These are phyloP conservation scores for Xerus rutilus DNA, from an alignment of 2,797 vertebrate genomes.

Conservation along the genomic window DNA sequence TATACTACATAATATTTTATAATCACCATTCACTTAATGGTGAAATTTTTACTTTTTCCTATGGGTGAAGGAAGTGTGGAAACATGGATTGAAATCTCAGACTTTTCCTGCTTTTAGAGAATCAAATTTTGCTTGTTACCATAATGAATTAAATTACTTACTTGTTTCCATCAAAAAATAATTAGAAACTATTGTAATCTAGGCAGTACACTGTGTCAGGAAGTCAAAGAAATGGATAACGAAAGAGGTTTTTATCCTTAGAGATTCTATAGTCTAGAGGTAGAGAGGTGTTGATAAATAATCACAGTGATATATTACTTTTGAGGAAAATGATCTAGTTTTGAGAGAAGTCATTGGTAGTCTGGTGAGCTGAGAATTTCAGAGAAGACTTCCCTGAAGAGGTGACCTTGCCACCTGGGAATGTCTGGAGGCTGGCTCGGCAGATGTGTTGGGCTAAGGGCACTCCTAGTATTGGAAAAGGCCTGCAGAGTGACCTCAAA, in stretches of 20 bases:
- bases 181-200: background rate
- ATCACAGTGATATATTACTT: background rate
- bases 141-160: background rate
- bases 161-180: background rate
- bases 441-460: background rate
- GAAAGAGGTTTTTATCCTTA: background rate
- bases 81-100: background rate
- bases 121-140: background rate
- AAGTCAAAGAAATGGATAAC: slow-evolving; percentile 2
- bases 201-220: fast-evolving
- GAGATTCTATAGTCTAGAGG: background rate
- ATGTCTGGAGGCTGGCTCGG: too few species aligned
- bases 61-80: background rate
- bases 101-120: background rate
- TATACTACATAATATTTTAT: background rate
- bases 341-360: background rate
- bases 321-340: background rate
- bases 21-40: background rate
- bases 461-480: background rate
- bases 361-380: background rate
- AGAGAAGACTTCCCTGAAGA: background rate
- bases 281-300: background rate
- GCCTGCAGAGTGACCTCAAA: background rate
- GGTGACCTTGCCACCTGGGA: background rate
- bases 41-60: background rate